Base-by-base conservation (phyloP, 2,797 vertebrate genomes). In the Myotis planiceps region DNA sequence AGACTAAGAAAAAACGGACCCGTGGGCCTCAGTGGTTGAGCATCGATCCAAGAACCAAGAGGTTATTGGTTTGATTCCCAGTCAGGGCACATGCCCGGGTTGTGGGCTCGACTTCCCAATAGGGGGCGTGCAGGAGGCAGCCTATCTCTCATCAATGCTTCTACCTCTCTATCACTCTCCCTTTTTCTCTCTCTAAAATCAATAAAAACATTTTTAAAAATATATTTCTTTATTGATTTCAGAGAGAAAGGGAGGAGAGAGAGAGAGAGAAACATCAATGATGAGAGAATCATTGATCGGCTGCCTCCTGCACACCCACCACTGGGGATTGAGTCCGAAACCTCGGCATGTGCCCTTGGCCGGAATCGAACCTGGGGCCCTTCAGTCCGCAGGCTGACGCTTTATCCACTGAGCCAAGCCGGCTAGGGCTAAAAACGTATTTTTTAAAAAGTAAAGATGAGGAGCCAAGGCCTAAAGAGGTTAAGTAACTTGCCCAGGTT, bases 401-500 rank as follows among this genome's bases (percentile, higher is more conserved):
- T 42, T 9, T 42, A 42, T 10, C 42, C 42, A 42, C 1, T 42
- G 42, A 10, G 9, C 42, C 42, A 42, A 10, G 9, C 42, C 42
- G 42, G 42, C 9, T 42, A 42, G 42, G 42, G 42, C 42, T 63
- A 29, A 60, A 55, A 29, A 60, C 25, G 5, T 58, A 58, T 13
- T 12, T 27, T 58, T 58, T 27, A n/a, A 58, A 27, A 60, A 29
- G 13, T 92, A 83, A 39, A 84, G 42, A 65, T 63, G 65, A 92
- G 49, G 9, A 93, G 84, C 39, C 58, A 34, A 93, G 23, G 51
- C n/a, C 65, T 86, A 71, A 39, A 63, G 53, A 93, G 23, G 6
- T 74, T 78, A 93, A 90, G 45, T 55, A 90, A 82, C 45, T 92
- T 79, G 88, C 18, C 32, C 21, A 80, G 65, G 45, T 88, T 93